Evolutionary conservation across 2,113 vertebrate genomes (phyloP).

Genomic region (Brachirus orientalis): DNA sequence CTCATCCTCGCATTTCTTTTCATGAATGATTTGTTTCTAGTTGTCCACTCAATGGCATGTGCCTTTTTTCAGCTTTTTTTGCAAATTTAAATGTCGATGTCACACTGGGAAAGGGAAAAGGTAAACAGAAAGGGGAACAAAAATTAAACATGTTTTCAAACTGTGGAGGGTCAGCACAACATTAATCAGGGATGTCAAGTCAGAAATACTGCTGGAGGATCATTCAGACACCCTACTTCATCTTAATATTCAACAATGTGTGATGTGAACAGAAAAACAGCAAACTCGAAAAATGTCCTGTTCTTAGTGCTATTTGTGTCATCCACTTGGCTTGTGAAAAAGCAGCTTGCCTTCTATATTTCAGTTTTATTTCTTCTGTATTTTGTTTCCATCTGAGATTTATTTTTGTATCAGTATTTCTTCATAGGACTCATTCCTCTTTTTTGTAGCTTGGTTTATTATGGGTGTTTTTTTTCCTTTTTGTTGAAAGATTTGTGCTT

Average conservation of each 20-base stretch:
- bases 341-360: slow-evolving; percentile 83
- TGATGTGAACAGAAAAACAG: slow-evolving; percentile 76
- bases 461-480: slow-evolving; percentile 70
- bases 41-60: slow-evolving; percentile 83
- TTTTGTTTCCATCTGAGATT: slow-evolving; percentile 81
- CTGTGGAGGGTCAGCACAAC: slow-evolving; percentile 69
- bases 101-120: slow-evolving; percentile 48
- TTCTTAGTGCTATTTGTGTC: slow-evolving; percentile 82
- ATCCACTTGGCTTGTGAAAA: slow-evolving; percentile 84
- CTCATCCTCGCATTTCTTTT: slow-evolving; percentile 63
- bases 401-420: slow-evolving; percentile 83
- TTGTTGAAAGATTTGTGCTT: slow-evolving; percentile 81
- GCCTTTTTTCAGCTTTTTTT: slow-evolving; percentile 83
- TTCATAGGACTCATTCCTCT: slow-evolving; percentile 75
- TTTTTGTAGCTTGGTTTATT: slow-evolving; percentile 76
- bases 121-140: neutral
- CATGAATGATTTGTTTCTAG: slow-evolving; percentile 57
- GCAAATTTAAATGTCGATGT: slow-evolving; percentile 77
- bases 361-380: slow-evolving; percentile 76
- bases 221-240: slow-evolving; percentile 70
- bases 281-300: slow-evolving; percentile 75
- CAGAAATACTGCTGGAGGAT: slow-evolving; percentile 77
- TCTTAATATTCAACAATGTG: slow-evolving; percentile 75
- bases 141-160: slow-evolving; percentile 40
- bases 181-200: slow-evolving; percentile 77